A percentile compares a stretch with the other conserved stretches of the same genome.
These are phyloP conservation scores for Drosophila littoralis DNA, from an alignment of 1,140 invertebrate species.

Conservation along the genomic window DNA sequence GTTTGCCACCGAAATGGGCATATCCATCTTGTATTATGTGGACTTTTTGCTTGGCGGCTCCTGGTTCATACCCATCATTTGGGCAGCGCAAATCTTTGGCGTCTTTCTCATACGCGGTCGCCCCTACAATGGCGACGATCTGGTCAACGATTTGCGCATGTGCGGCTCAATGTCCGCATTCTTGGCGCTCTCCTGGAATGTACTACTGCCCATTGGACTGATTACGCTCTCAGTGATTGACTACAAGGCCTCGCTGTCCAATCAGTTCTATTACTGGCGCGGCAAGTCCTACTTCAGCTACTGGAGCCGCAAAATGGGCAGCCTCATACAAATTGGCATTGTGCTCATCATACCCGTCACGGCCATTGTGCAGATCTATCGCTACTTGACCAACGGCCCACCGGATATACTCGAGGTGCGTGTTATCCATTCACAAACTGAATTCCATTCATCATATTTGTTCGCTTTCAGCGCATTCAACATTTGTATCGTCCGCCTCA, in stretches of 20 bases:
- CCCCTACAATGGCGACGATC: conserved; percentile 92
- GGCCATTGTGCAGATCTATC: conserved; percentile 92
- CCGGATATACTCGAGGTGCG: conserved; percentile 94
- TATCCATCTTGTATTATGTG: conserved; percentile 92
- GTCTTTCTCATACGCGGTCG: conserved; percentile 93
- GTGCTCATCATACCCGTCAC: conserved; percentile 91
- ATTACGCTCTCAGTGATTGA: conserved; percentile 86
- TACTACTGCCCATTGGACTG: conserved; percentile 90
- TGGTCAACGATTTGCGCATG: conserved; percentile 88
- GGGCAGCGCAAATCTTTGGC: conserved; percentile 90
- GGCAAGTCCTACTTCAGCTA: conserved; percentile 88
- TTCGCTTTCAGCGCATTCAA: conserved; percentile 87
- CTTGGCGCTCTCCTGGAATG: conserved; percentile 95
- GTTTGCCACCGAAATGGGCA: conserved; percentile 94
- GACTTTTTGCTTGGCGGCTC: conserved; percentile 92
- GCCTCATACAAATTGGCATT: conserved; percentile 90
- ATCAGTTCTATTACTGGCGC: conserved; percentile 82
- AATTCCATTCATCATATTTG: neutral
- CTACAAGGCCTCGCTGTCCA: conserved; percentile 79
- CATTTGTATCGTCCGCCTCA: conserved; percentile 68
- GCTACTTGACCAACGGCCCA: conserved; percentile 92
- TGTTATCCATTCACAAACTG: conserved; percentile 14
- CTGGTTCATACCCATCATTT: conserved; percentile 94
- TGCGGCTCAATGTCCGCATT: conserved; percentile 88
- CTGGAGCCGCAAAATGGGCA: conserved; percentile 91